Conservation (phyloP, 64 coral and sea anemone genomes). For the Orbicella faveolata region DNA sequence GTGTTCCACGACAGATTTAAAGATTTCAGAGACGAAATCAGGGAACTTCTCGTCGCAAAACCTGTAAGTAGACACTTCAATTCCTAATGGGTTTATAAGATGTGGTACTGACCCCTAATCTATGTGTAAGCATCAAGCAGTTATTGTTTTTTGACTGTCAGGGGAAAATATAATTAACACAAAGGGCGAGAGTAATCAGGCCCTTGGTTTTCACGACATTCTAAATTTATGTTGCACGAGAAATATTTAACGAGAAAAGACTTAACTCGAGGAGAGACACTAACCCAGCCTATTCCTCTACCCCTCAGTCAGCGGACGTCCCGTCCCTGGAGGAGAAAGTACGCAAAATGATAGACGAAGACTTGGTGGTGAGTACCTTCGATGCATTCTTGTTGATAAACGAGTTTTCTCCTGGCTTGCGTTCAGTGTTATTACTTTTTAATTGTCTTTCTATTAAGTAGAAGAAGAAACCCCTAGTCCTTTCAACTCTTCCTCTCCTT, state of each 20-base stretch:
- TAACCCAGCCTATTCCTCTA: neutral
- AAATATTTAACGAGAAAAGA: no score
- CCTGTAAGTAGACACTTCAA: constrained; percentile 51
- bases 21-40: constrained; percentile 87
- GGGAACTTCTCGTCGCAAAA: constrained; percentile 79
- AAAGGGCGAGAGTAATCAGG: no score
- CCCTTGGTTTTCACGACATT: no score
- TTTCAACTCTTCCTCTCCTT: no score
- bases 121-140: neutral
- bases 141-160: no score
- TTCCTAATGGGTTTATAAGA: neutral
- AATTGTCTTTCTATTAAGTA: no score
- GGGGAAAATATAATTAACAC: no score
- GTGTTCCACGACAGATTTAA: constrained; percentile 97
- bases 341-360: constrained; percentile 91
- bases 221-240: no score
- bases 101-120: neutral
- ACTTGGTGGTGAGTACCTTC: constrained; percentile 66
- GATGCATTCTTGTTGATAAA: no score
- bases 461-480: no score
- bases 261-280: neutral
- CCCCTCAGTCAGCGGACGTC: constrained; percentile 55
- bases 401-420: neutral
- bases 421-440: no score
- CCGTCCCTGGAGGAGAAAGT: constrained; percentile 81